Percentiles rank a stretch among this genome's conserved stretches.
phyloP scores from a whole-genome alignment of 2,797 vertebrate species.

The Dendrocincla fuliginosa region DNA sequence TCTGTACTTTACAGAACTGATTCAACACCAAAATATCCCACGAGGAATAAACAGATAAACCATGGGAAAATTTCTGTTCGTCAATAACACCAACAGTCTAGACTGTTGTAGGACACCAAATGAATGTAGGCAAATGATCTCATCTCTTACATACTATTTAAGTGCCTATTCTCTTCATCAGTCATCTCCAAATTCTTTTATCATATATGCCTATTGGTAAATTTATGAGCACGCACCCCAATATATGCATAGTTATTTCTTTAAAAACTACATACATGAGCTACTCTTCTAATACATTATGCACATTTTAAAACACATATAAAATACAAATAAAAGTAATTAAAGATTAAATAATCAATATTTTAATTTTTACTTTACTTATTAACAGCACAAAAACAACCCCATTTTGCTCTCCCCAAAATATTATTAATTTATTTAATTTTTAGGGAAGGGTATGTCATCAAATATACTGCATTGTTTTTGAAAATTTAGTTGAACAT shows the following conservation, averaged over 20 bases:
- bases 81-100: neutral
- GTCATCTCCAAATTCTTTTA: neutral
- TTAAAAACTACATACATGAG: neutral
- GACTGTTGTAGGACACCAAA: neutral
- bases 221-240: neutral
- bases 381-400: accelerated
- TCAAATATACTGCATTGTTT: neutral
- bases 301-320: neutral
- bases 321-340: neutral
- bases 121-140: accelerated
- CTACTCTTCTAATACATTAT: neutral
- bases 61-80: neutral
- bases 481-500: neutral
- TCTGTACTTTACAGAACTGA: neutral
- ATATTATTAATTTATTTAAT: neutral
- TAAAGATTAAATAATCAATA: neutral
- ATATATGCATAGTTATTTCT: neutral
- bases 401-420: neutral
- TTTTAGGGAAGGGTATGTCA: neutral
- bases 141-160: neutral
- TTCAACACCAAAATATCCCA: neutral
- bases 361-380: neutral
- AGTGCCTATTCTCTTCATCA: neutral
- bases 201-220: accelerated
- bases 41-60: neutral